Evolutionary conservation across 2,888 invertebrate genomes (phyloP), one percentile per base, ranked within the genome.

Genomic region (Cataglyphis albicans): DNA sequence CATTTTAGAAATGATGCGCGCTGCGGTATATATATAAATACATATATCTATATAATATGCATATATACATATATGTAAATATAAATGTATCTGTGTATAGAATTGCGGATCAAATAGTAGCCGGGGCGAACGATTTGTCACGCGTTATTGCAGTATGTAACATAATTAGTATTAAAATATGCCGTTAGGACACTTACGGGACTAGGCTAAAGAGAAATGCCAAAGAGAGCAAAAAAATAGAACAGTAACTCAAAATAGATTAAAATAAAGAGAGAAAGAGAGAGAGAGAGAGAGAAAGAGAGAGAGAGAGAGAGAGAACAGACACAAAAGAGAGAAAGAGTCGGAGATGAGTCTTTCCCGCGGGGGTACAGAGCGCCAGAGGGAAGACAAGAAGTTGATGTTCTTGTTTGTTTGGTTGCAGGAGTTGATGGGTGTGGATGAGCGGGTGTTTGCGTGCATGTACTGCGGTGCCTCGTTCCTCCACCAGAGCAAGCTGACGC

Each of bases 381-480:
- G 83, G 87, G 86, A 85, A 90, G 88, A 96, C 97, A 97, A 98
- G 98, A 98, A 98, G 98, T 98, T 98, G 98, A 98, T 97, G 97
- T 96, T 96, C 96, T 96, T 95, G 96, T 95, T 96, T 96, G 96
- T 97, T 97, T 97, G 97, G 97, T 98, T 98, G 97, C 98, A 98
- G 98, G 98, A 98, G 97, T 96, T 96, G 96, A 97, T 97, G 96
- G 96, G 97, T 96, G 96, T 96, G 96, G 96, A 96, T 96, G 95
- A 95, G 95, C 95, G 96, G 92, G 95, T 97, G 94, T 97, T 97
- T 96, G 97, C 97, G 94, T 98, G 98, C 96, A 97, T 98, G 96
- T 98, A 98, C 96, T 98, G 98, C 96, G 97, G 98, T 95, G 97
- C 97, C 93, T 96, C 97, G 95, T 98, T 98, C 95, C 97, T 98